Conservation (phyloP, 2,888 invertebrate genomes). For the Metellina segmentata region DNA sequence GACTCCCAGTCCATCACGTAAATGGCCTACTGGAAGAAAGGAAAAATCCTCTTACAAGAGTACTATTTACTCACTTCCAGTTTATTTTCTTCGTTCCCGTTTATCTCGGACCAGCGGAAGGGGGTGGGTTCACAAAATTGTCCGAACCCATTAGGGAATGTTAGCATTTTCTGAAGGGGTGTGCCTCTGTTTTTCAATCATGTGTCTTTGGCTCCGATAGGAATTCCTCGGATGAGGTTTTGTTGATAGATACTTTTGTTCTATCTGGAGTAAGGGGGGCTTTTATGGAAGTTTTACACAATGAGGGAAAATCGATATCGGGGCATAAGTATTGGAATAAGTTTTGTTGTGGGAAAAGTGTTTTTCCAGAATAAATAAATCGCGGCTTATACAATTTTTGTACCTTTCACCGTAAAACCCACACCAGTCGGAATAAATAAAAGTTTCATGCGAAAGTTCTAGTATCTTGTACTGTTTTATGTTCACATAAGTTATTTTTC, state of each 20-base stretch:
- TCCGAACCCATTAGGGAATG: conserved; percentile 67
- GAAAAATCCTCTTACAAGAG: conserved; percentile 63
- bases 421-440: no score
- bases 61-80: conserved; percentile 38
- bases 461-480: no score
- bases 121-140: conserved; percentile 65
- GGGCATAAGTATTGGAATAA: not conserved
- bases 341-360: not conserved
- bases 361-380: no score
- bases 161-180: conserved; percentile 54
- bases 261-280: not conserved
- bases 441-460: no score
- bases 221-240: not conserved
- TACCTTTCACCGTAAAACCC: no score
- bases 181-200: conserved; percentile 36
- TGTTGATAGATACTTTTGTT: not conserved
- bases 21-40: conserved; percentile 52
- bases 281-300: not conserved
- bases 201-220: not conserved
- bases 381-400: no score
- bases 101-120: conserved; percentile 35
- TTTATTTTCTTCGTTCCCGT: conserved; percentile 36
- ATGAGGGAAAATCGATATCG: not conserved
- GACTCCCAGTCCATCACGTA: conserved; percentile 42
- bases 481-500: no score